These are phyloP conservation scores for Tauraco erythrolophus DNA, from an alignment of 2,113 vertebrate genomes.

Conservation along the genomic window DNA sequence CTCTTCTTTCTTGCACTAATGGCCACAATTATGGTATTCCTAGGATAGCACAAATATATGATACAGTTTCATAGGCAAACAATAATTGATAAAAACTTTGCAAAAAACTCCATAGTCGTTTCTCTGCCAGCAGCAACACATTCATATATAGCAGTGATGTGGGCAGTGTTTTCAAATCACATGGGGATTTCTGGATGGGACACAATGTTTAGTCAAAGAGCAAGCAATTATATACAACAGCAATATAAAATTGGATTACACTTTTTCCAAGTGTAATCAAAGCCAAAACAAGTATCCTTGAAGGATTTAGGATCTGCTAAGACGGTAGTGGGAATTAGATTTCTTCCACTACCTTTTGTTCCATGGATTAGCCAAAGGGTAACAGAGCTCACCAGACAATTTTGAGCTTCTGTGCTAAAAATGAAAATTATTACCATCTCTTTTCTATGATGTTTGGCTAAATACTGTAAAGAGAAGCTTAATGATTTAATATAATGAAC, in stretches of 20 bases:
- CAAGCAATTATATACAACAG: neutral
- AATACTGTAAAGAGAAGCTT: slow-evolving; percentile 9
- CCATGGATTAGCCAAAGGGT: slow-evolving; percentile 1
- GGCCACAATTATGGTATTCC: neutral
- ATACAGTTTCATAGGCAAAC: neutral
- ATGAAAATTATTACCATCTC: slow-evolving; percentile 52
- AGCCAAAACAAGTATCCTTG: slow-evolving; percentile 9
- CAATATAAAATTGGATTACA: neutral
- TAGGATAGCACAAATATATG: neutral
- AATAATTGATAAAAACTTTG: neutral
- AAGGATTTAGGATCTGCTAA: slow-evolving; percentile 11
- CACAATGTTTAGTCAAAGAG: neutral
- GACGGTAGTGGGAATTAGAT: slow-evolving; percentile 33
- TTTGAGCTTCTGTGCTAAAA: slow-evolving; percentile 27
- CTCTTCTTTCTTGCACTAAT: neutral
- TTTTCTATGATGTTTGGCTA: slow-evolving; percentile 2
- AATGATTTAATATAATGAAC: slow-evolving; percentile 6
- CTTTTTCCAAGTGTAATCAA: slow-evolving; percentile 23
- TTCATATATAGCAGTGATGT: neutral
- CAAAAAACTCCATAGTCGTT: neutral
- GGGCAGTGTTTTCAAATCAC: neutral
- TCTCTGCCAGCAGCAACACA: neutral
- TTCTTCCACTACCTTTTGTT: slow-evolving; percentile 56
- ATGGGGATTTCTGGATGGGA: neutral
- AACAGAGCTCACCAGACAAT: neutral